These are phyloP conservation scores for Mycogona germanica DNA, from an alignment of 2,888 invertebrate species.

Conservation along the genomic window DNA sequence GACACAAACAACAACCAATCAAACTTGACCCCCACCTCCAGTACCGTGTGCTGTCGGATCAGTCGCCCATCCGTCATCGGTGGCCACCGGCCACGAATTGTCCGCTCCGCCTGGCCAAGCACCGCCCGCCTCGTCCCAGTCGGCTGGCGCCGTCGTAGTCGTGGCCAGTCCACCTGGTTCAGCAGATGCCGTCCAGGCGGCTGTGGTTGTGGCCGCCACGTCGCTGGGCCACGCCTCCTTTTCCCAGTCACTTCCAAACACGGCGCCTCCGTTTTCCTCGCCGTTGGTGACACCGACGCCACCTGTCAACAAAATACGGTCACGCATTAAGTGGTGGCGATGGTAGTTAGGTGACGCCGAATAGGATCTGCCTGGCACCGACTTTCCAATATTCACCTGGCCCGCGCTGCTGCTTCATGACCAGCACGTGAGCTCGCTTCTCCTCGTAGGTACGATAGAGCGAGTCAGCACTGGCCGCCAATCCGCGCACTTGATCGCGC, in stretches of 20 bases:
- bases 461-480: slow-evolving; percentile 55
- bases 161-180: too few species aligned
- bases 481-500: slow-evolving; percentile 49
- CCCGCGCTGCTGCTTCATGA: slow-evolving; percentile 19
- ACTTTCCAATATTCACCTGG: too few species aligned
- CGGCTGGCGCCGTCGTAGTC: too few species aligned
- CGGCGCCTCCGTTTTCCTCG: too few species aligned
- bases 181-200: background rate
- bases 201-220: background rate
- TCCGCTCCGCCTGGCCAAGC: background rate
- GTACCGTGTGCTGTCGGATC: background rate
- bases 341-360: background rate
- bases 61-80: background rate
- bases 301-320: too few species aligned
- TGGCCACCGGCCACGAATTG: background rate
- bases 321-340: too few species aligned
- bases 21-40: too few species aligned
- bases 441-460: slow-evolving; percentile 55
- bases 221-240: slow-evolving; percentile 4
- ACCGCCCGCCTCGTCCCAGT: background rate
- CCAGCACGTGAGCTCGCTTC: slow-evolving; percentile 39
- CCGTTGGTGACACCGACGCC: background rate
- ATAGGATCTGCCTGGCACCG: background rate
- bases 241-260: slow-evolving; percentile 1
- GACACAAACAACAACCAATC: too few species aligned